Conservation (phyloP, 1,140 invertebrate species). For the Drosophila persimilis region DNA sequence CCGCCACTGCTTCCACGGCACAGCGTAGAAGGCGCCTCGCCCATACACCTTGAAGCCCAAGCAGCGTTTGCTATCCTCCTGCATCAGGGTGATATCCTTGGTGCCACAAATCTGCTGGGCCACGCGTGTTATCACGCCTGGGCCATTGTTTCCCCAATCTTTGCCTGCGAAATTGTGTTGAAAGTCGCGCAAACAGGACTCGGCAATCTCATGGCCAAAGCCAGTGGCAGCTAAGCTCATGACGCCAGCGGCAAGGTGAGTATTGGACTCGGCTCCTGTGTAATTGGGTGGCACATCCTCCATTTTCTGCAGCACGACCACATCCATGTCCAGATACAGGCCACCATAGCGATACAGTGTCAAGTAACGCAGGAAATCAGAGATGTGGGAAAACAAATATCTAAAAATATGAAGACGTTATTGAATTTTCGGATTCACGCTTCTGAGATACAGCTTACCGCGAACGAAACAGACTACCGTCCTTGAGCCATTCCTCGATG, state of each 20-base stretch:
- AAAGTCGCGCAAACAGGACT: slow-evolving; percentile 85
- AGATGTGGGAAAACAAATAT: slow-evolving; percentile 85
- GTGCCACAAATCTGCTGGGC: slow-evolving; percentile 86
- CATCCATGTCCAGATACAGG: slow-evolving; percentile 90
- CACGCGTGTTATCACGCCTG: slow-evolving; percentile 88
- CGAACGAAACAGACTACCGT: slow-evolving; percentile 84
- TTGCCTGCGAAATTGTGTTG: slow-evolving; percentile 86
- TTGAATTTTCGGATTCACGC: not conserved
- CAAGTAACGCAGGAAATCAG: slow-evolving; percentile 88
- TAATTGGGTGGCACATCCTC: slow-evolving; percentile 86
- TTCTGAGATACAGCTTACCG: slow-evolving; percentile 72
- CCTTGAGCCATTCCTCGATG: slow-evolving; percentile 85
- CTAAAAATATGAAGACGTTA: slow-evolving; percentile 23
- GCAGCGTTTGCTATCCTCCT: slow-evolving; percentile 84
- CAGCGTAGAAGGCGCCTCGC: slow-evolving; percentile 86
- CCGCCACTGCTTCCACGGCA: slow-evolving; percentile 86
- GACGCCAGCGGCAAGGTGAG: slow-evolving; percentile 86
- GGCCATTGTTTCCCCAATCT: slow-evolving; percentile 89
- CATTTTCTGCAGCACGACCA: slow-evolving; percentile 87
- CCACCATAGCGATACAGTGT: slow-evolving; percentile 91
- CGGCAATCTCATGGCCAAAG: slow-evolving; percentile 85
- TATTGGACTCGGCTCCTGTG: slow-evolving; percentile 86
- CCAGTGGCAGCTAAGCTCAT: slow-evolving; percentile 85
- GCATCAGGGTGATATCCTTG: slow-evolving; percentile 85
- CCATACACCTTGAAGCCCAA: slow-evolving; percentile 87